Conservation (phyloP, 2,113 vertebrate species). For the Noturus placidus region DNA sequence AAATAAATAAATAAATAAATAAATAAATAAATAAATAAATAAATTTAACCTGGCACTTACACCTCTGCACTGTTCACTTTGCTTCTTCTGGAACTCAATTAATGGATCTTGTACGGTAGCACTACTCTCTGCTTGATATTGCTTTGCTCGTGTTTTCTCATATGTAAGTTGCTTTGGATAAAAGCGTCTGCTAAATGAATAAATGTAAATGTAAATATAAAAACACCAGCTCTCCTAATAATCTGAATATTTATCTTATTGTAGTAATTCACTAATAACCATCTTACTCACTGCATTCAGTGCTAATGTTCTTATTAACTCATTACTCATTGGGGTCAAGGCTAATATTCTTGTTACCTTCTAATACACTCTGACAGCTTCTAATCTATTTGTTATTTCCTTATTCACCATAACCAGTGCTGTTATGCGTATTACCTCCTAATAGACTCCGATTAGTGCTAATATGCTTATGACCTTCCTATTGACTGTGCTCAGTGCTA, state of each 20-base stretch:
- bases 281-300: not conserved
- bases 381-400: not conserved
- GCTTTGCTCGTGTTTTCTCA: too few relatives aligned
- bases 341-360: not conserved
- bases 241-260: not conserved
- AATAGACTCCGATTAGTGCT: not conserved
- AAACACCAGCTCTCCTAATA: not conserved
- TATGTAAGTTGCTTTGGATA: too few relatives aligned
- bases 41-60: too few relatives aligned
- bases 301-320: not conserved
- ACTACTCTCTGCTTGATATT: too few relatives aligned
- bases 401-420: not conserved
- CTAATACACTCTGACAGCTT: not conserved
- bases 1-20: too few relatives aligned
- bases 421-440: not conserved
- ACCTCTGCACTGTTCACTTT: too few relatives aligned
- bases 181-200: too few relatives aligned
- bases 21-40: too few relatives aligned
- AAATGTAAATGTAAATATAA: not conserved
- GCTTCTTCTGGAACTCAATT: too few relatives aligned
- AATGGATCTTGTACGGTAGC: too few relatives aligned
- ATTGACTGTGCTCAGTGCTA: not conserved
- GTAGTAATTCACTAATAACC: not conserved
- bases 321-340: not conserved
- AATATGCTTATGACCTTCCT: not conserved